Evolutionary conservation across 2,797 vertebrate species (phyloP).

Genomic region (Gallinago nigripennis): DNA sequence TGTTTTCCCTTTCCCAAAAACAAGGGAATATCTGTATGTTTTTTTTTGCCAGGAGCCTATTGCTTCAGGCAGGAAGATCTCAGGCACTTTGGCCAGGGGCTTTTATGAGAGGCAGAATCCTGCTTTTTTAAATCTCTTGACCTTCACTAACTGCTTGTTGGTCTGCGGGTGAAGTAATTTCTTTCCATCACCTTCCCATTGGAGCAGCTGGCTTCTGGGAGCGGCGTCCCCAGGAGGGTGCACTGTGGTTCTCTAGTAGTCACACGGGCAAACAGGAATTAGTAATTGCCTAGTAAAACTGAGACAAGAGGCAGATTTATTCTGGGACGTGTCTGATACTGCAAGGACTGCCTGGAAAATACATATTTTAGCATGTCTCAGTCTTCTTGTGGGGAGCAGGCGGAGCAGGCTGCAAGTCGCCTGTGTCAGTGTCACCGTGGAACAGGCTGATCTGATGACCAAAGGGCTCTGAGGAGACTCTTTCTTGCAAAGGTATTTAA

Average conservation of each 20-base stretch:
- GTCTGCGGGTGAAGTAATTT: background rate
- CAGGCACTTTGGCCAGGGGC: background rate
- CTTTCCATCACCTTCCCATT: background rate
- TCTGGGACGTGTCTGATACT: background rate
- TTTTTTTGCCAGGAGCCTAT: background rate
- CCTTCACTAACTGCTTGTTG: background rate
- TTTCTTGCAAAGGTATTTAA: fast-evolving
- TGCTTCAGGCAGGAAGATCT: background rate
- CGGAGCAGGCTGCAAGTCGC: background rate
- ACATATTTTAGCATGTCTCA: fast-evolving
- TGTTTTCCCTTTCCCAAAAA: background rate
- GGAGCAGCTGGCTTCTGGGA: background rate
- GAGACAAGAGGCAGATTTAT: background rate
- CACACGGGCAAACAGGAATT: background rate
- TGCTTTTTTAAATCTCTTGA: background rate
- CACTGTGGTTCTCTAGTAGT: background rate
- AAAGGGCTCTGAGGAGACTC: background rate
- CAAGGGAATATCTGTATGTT: background rate
- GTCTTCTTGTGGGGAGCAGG: background rate
- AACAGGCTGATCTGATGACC: background rate
- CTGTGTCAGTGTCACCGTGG: background rate
- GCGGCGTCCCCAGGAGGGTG: background rate
- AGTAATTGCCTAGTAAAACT: background rate
- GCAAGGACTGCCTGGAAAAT: background rate
- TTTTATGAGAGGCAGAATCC: background rate